Conservation (phyloP, 1,140 invertebrate species). For the Eriocheir sinensis region DNA sequence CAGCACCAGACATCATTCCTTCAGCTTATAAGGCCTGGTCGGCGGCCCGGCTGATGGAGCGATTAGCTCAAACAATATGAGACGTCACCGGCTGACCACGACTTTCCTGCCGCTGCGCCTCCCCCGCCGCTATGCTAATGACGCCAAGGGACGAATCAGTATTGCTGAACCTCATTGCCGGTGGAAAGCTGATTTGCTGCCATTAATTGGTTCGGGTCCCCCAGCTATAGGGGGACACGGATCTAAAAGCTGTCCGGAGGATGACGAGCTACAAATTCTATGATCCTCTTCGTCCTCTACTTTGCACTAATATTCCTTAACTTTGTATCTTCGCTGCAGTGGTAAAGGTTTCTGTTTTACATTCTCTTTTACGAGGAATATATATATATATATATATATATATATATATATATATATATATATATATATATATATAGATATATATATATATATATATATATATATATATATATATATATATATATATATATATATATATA, state of each 20-base stretch:
- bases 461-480: no score
- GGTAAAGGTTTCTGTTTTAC: neutral
- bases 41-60: neutral
- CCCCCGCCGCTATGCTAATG: neutral
- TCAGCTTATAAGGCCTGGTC: conserved; percentile 14
- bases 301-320: no score
- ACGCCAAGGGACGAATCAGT: neutral
- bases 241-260: no score
- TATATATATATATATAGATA: no score
- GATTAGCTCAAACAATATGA: conserved; percentile 25
- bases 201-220: no score
- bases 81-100: conserved; percentile 52
- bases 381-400: neutral
- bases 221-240: no score
- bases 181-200: neutral
- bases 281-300: no score
- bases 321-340: no score
- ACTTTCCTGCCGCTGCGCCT: neutral
- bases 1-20: neutral
- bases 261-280: no score
- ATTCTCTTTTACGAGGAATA: neutral
- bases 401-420: no score
- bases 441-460: no score
- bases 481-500: neutral
- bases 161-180: neutral